phyloP scores from a whole-genome alignment of 2,113 vertebrate genomes.

The Siniperca knerii region DNA sequence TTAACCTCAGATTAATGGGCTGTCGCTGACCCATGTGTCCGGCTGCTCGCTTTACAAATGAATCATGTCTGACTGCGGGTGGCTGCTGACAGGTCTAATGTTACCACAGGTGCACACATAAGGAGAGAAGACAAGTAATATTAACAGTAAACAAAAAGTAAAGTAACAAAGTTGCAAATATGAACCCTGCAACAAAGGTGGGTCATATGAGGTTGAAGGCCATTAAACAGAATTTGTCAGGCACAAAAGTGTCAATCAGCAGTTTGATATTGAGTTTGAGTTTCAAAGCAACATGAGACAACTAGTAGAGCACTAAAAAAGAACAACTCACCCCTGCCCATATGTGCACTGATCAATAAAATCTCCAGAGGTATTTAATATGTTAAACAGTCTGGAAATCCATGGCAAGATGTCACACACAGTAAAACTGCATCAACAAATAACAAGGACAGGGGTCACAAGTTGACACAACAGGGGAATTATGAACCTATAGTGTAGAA shows the following conservation, averaged over 20 bases:
- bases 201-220: background rate
- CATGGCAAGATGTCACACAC: background rate
- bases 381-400: background rate
- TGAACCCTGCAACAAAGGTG: background rate
- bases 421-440: background rate
- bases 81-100: constrained; percentile 42
- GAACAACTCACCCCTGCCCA: background rate
- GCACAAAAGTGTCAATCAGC: background rate
- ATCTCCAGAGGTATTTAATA: background rate
- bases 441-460: background rate
- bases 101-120: constrained; percentile 34
- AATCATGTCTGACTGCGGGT: constrained; percentile 25
- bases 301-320: background rate
- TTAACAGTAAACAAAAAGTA: constrained; percentile 1
- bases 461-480: background rate
- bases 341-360: background rate
- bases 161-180: background rate
- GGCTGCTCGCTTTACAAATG: constrained; percentile 47
- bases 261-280: constrained; percentile 6
- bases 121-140: background rate
- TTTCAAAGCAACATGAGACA: constrained; percentile 6
- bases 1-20: constrained; percentile 62
- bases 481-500: background rate
- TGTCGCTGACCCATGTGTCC: constrained; percentile 47
- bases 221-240: background rate